Evolutionary conservation across 2,113 vertebrate species (phyloP), one percentile per base, ranked within the genome.

Genomic region (Laticauda colubrina): DNA sequence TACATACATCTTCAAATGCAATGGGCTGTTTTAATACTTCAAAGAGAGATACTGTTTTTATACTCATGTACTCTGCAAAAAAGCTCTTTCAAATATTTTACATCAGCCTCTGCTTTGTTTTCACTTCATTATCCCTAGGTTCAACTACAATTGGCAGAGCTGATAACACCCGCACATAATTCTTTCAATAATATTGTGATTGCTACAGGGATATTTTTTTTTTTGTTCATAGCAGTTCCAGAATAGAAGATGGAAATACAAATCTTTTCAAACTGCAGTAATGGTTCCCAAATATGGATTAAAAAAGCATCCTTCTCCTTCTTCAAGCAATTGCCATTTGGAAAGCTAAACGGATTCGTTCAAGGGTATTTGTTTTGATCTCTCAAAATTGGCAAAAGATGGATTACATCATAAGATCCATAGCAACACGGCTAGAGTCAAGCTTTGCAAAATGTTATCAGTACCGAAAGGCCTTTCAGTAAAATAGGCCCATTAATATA

Each of bases 401-500:
- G 89, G 48, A 55, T 55, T 45, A 75, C 85, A 89, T 21, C 87
- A 88, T n/a, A 94, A 88, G 92, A 39, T 2, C 93, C 64, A 92
- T 86, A 91, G 85, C 3, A 91, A n/a, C 61, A 26, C 91, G 88
- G 89, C 8, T 9, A 39, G 88, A 87, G 0, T 0, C 12, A 90
- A 93, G 89, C 51, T 85, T 4, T 90, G 0, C 93, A 89, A 69
- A 92, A 85, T 69, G 29, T 14, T 18, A 64, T n/a, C 26, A n/a
- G 59, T 75, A 69, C 9, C 75, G 45, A 90, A 90, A 87, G 87
- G 34, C 21, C 89, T n/a, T 88, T 94, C 55, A 55, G 88, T 87
- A 34, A 88, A 90, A 90, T 89, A 69, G 20, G 64, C 93, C 53
- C 92, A 90, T 59, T 89, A 94, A 93, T 64, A 93, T 9, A 91